phyloP scores from a whole-genome alignment of 2,888 invertebrate genomes.

The Cephus pygmeus region DNA sequence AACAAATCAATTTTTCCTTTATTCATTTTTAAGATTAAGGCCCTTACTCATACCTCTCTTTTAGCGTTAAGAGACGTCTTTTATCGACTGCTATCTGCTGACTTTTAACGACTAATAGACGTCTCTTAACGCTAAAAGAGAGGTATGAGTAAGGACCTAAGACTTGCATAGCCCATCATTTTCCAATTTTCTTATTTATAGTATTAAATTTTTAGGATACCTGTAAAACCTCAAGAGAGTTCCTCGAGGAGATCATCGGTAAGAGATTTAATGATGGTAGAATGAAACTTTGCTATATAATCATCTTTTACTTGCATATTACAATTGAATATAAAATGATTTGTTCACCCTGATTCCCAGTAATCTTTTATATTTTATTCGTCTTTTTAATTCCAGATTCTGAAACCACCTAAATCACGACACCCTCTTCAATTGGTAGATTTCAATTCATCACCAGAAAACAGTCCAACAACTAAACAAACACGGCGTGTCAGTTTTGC shows the following conservation, averaged over 20 bases:
- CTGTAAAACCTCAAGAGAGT: background rate
- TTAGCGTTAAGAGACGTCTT: too few relatives aligned
- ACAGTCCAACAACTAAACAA: conserved; percentile 38
- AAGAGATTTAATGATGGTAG: background rate
- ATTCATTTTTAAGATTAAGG: background rate
- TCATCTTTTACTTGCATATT: background rate
- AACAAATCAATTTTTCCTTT: background rate
- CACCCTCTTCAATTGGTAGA: conserved; percentile 47
- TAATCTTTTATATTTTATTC: background rate
- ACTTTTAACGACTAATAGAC: too few relatives aligned
- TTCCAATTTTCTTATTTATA: background rate
- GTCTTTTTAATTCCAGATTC: conserved; percentile 41
- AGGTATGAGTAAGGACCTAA: background rate
- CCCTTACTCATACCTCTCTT: too few relatives aligned
- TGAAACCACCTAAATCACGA: conserved; percentile 49
- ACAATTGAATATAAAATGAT: background rate
- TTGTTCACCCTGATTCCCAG: background rate
- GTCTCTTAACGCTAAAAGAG: too few relatives aligned
- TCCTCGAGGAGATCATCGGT: background rate
- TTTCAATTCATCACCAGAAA: conserved; percentile 39
- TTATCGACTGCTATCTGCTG: too few relatives aligned
- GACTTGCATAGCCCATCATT: background rate
- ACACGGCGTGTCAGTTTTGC: conserved; percentile 60
- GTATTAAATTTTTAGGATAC: background rate
- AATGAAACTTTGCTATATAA: background rate